Evolutionary conservation across 2,888 invertebrate genomes (phyloP).

Genomic region (Cryptocephalus moraei): DNA sequence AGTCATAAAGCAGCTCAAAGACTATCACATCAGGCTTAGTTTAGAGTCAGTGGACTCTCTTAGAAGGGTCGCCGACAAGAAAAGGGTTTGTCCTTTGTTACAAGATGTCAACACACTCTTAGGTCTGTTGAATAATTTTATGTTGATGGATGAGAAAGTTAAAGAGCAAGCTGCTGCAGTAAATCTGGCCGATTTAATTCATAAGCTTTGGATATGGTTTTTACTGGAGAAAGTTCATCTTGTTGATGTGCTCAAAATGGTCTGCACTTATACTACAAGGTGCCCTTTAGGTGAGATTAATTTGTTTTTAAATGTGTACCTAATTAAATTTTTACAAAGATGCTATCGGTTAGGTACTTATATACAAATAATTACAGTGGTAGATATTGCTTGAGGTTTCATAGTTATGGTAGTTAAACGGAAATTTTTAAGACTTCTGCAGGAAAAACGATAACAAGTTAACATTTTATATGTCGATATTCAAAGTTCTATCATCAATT

Average conservation of each 20-base stretch:
- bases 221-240: constrained; percentile 46
- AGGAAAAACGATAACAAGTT: too few relatives aligned
- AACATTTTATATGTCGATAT: too few relatives aligned
- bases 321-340: too few relatives aligned
- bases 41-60: constrained; percentile 40
- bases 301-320: background rate
- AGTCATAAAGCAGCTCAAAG: constrained; percentile 37
- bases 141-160: constrained; percentile 43
- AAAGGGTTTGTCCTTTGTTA: constrained; percentile 41
- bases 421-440: too few relatives aligned
- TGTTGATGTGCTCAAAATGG: constrained; percentile 44
- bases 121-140: constrained; percentile 47
- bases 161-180: constrained; percentile 47
- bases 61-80: constrained; percentile 36
- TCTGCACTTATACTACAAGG: constrained; percentile 53
- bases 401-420: too few relatives aligned
- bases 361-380: too few relatives aligned
- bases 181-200: constrained; percentile 47
- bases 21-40: constrained; percentile 39
- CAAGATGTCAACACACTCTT: constrained; percentile 48
- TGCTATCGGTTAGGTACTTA: too few relatives aligned
- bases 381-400: too few relatives aligned
- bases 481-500: too few relatives aligned
- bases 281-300: constrained; percentile 46
- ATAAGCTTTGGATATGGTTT: constrained; percentile 60